Conservation (phyloP, 2,797 vertebrate species). For the Chaenodraco wilsoni region DNA sequence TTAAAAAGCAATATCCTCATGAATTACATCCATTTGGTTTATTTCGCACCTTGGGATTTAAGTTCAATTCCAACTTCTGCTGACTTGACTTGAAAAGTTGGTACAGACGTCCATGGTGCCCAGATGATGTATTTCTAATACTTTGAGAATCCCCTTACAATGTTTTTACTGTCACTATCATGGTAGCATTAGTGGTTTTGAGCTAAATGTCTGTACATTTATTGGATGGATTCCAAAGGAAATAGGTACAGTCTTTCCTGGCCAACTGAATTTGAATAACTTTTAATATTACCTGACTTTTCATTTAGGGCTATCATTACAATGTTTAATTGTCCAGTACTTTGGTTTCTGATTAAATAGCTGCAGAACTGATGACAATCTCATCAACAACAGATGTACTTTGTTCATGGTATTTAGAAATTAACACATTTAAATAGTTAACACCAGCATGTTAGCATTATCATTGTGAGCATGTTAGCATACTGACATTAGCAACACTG, state of each 20-base stretch:
- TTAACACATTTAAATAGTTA: background rate
- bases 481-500: background rate
- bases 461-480: background rate
- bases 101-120: background rate
- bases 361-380: background rate
- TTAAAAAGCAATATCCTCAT: background rate
- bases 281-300: background rate
- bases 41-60: background rate
- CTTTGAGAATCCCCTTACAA: background rate
- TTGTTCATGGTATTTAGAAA: background rate
- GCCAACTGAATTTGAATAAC: background rate
- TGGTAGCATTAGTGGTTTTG: background rate
- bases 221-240: background rate
- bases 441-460: background rate
- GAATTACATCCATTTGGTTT: background rate
- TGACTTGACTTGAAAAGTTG: background rate
- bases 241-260: background rate
- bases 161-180: background rate
- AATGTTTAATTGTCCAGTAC: background rate
- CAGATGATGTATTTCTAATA: background rate
- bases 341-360: background rate
- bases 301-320: background rate
- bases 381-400: background rate
- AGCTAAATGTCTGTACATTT: background rate
- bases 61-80: background rate